A percentile compares a stretch with the other conserved stretches of the same genome.
Evolutionary conservation across 2,888 invertebrate genomes (phyloP).

Genomic region (Yponomeuta cagnagella): DNA sequence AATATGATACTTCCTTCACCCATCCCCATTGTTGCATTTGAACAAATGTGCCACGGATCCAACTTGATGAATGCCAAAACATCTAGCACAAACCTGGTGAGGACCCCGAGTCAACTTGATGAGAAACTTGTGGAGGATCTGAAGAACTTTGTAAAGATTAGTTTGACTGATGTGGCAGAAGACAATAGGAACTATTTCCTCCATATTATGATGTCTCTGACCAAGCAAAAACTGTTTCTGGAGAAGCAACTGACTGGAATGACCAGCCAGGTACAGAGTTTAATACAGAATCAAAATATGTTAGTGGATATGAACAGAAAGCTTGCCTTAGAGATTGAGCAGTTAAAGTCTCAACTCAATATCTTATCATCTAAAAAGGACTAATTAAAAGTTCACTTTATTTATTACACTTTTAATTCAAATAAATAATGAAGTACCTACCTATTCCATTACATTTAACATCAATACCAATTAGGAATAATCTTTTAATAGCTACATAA

Average conservation of each 20-base stretch:
- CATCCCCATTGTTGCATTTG: constrained; percentile 37
- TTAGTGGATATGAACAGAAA: constrained; percentile 69
- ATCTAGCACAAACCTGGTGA: background rate
- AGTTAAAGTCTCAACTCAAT: constrained; percentile 49
- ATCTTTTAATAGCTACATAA: background rate
- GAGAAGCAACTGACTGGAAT: constrained; percentile 56
- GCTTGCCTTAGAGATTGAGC: constrained; percentile 63
- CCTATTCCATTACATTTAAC: background rate
- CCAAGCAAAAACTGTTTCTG: constrained; percentile 63
- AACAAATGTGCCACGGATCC: constrained; percentile 39
- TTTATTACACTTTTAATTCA: background rate
- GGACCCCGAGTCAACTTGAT: constrained; percentile 29
- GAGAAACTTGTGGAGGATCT: constrained; percentile 48
- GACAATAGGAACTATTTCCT: constrained; percentile 63
- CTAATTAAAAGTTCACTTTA: background rate
- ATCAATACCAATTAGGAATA: background rate
- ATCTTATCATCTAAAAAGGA: background rate
- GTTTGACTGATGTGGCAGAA: constrained; percentile 55
- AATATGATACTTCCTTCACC: constrained; percentile 50
- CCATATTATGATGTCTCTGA: constrained; percentile 66
- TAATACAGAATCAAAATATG: constrained; percentile 54
- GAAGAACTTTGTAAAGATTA: constrained; percentile 59
- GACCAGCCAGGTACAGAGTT: constrained; percentile 48
- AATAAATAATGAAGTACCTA: background rate
- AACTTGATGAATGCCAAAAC: constrained; percentile 23